Base-by-base conservation (phyloP, 2,888 invertebrate species). In the Venusia cambrica region DNA sequence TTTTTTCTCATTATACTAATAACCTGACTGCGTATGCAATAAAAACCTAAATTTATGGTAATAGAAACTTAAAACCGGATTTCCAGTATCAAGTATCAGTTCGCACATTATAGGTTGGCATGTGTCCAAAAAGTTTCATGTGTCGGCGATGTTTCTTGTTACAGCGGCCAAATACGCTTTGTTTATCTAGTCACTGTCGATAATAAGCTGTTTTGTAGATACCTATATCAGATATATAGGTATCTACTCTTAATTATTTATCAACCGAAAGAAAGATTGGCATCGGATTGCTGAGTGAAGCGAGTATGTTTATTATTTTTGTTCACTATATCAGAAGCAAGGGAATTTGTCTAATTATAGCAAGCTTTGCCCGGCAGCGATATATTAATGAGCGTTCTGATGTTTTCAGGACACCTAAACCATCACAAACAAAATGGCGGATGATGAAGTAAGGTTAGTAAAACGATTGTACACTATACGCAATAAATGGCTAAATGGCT, bases 361-460 rank as follows among this genome's bases (percentile, higher is more conserved):
- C 18, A 1, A 34, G 20, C 16, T 27, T 12, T 15, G 30, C 26
- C 11, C 17, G 10, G 32, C 14, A 30, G 32, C 21, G 14, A 16
- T 20, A 12, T 39, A 6, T 29, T 29, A 32, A 35, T n/a, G 15
- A 10, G 27, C 15, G 4, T 45, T 42, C 28, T 46, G 17, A 43
- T 44, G 30, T 45, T 90, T 90, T 47, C 81, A 91, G 91, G 88
- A 88, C 89, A 88, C 79, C 80, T 79, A 76, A 78, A 73, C 68
- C 77, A 87, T 87, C 81, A 84, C 71, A 77, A 54, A 65, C 89
- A 94, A 76, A 89, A 96, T 96, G 96, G 95, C 95, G 90, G 96
- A 96, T 92, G 96, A 96, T 92, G 96, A 96, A 90, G 95, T 95
- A 90, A 94, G 95, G 95, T 95, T 90, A 87, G 94, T 28, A 28